These are phyloP conservation scores for Brachionus paranguensis DNA, from an alignment of 1,140 invertebrate genomes.

Conservation along the genomic window DNA sequence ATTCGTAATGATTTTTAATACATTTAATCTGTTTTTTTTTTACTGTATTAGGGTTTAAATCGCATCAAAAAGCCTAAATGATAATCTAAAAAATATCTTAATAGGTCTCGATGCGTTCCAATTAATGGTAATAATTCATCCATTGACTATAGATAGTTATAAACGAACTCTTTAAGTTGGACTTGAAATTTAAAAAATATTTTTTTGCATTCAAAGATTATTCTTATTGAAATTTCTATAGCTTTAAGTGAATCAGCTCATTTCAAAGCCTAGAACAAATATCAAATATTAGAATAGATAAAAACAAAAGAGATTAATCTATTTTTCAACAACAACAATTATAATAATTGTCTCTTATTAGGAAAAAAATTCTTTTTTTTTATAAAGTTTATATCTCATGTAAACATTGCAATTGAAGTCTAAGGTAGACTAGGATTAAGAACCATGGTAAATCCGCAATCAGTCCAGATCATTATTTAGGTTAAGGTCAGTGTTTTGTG, in stretches of 20 bases:
- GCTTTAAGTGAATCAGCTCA: background rate
- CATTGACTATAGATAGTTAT: background rate
- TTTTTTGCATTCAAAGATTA: background rate
- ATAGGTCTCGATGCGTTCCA: background rate
- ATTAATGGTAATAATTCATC: background rate
- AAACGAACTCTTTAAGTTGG: background rate
- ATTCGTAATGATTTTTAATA: background rate
- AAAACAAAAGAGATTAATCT: slow-evolving; percentile 28
- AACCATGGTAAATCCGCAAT: background rate
- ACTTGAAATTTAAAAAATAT: background rate
- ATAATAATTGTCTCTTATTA: slow-evolving; percentile 18
- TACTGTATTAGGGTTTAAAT: background rate
- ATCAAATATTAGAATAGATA: slow-evolving; percentile 23
- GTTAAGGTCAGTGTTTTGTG: background rate
- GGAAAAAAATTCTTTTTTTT: background rate
- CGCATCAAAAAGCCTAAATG: background rate
- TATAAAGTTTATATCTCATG: slow-evolving; percentile 8
- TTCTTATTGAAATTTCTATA: background rate
- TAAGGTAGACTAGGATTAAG: background rate
- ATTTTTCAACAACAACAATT: slow-evolving; percentile 7
- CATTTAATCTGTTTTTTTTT: background rate
- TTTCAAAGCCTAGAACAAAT: slow-evolving; percentile 2
- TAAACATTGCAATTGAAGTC: slow-evolving; percentile 20
- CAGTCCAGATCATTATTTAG: background rate
- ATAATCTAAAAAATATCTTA: background rate